phyloP scores from a whole-genome alignment of 2,797 vertebrate species.

The Helicolenus hilgendorfi region DNA sequence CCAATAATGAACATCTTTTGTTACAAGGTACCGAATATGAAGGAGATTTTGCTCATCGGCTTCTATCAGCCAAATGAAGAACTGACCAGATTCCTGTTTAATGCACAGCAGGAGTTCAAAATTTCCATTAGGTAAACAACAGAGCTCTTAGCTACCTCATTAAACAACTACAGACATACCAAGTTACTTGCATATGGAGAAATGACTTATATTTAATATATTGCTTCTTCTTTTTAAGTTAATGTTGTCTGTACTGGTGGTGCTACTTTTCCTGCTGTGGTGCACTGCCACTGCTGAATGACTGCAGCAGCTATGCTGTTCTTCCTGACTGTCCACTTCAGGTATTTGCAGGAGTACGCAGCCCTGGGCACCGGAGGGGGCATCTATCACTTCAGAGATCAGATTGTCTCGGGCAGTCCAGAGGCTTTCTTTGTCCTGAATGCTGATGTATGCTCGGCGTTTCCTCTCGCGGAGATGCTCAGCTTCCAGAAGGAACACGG shows the following conservation, averaged over 20 bases:
- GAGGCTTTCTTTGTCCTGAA: conserved; percentile 97
- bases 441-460: conserved; percentile 97
- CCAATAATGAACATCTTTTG: neutral
- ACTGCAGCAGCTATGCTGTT: conserved; percentile 17
- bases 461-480: conserved; percentile 96
- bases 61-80: conserved; percentile 98
- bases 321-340: conserved; percentile 65
- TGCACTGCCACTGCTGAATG: conserved; percentile 1
- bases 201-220: neutral
- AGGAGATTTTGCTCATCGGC: conserved; percentile 97
- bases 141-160: neutral
- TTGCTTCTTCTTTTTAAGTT: neutral
- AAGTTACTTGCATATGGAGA: neutral
- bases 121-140: conserved; percentile 87
- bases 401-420: conserved; percentile 95
- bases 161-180: neutral
- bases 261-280: neutral
- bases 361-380: conserved; percentile 97
- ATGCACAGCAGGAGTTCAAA: conserved; percentile 96
- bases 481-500: conserved; percentile 91
- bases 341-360: conserved; percentile 97
- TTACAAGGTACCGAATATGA: conserved; percentile 94
- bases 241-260: neutral
- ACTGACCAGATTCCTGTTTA: conserved; percentile 93
- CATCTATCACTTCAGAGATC: conserved; percentile 99